Conservation (phyloP, 2,113 vertebrate genomes). For the Coptodon bakossiorum region DNA sequence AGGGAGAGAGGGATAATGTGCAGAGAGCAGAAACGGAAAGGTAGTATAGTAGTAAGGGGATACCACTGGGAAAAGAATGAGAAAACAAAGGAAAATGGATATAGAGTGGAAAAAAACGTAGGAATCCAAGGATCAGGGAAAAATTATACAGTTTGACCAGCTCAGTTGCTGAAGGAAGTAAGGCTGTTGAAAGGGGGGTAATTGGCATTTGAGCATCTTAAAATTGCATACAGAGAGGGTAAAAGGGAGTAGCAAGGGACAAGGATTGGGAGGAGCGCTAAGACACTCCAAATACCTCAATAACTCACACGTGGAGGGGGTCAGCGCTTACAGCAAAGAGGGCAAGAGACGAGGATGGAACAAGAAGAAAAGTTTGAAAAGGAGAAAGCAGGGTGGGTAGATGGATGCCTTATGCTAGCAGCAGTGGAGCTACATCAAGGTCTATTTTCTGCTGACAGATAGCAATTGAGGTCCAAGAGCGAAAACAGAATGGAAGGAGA, state of each 20-base stretch:
- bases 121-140: not conserved
- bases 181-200: not conserved
- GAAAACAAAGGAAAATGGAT: not conserved
- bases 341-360: not conserved
- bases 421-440: slow-evolving; percentile 11
- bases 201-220: not conserved
- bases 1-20: not conserved
- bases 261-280: not conserved
- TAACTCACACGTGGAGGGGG: slow-evolving; percentile 24
- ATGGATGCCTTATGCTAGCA: not conserved
- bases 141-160: not conserved
- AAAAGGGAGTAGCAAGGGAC: not conserved
- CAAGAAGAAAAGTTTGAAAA: not conserved
- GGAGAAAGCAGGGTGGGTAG: not conserved
- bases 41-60: not conserved
- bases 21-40: not conserved
- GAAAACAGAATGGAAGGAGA: slow-evolving; percentile 8
- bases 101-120: not conserved
- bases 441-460: slow-evolving; percentile 30
- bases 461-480: slow-evolving; percentile 29
- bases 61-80: not conserved
- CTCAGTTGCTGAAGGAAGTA: not conserved
- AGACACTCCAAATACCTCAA: not conserved
- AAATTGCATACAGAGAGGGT: not conserved
- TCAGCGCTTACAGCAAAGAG: not conserved